phyloP scores from a whole-genome alignment of 2,888 invertebrate species.

The Eupithecia subumbrata region DNA sequence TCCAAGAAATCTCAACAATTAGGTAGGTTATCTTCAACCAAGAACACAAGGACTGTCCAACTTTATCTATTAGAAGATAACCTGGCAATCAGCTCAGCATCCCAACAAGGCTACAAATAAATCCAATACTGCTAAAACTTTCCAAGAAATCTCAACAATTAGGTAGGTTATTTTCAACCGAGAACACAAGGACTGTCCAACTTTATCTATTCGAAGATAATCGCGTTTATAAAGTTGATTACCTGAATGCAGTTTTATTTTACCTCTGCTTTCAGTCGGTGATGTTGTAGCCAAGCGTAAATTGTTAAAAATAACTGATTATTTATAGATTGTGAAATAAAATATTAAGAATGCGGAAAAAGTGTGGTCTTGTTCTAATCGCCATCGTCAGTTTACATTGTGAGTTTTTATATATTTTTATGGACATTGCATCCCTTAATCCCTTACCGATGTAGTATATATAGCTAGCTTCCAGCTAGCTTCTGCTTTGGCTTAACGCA shows the following conservation, averaged over 20 bases:
- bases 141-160: slow-evolving; percentile 1
- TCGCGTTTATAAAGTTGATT: slow-evolving; percentile 20
- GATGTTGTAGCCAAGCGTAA: background rate
- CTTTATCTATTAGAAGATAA: slow-evolving; percentile 12
- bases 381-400: slow-evolving; percentile 20
- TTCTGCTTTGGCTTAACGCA: too few relatives aligned
- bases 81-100: too few relatives aligned
- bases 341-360: background rate
- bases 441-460: too few relatives aligned
- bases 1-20: slow-evolving; percentile 1
- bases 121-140: background rate
- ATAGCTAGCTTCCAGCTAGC: too few relatives aligned
- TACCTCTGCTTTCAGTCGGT: background rate
- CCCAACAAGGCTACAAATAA: background rate
- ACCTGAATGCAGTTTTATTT: slow-evolving; percentile 12
- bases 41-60: slow-evolving; percentile 3
- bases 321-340: background rate
- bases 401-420: slow-evolving; percentile 13
- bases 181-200: slow-evolving; percentile 3
- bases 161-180: background rate
- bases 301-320: background rate
- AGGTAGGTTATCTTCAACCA: background rate
- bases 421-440: background rate
- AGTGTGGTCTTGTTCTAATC: background rate
- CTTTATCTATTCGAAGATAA: slow-evolving; percentile 12